Evolutionary conservation across 1,140 invertebrate genomes (phyloP), one percentile per base, ranked within the genome.

Genomic region (Archegozetes longisetosus): DNA sequence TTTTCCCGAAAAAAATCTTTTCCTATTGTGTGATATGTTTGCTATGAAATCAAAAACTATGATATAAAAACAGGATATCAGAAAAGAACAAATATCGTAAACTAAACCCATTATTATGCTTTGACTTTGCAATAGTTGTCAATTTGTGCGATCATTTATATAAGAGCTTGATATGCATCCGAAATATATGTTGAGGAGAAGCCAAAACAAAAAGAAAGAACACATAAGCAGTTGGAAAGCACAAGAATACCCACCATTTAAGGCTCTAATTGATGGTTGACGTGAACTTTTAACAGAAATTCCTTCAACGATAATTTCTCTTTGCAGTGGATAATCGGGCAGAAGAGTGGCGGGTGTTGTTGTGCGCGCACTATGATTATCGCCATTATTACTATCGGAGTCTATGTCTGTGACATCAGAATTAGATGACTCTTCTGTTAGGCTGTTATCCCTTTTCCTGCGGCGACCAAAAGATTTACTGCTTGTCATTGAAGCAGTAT

Each of bases 271-370:
- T 17, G 17, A 40, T 40, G 32, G 32, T 17, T 40, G 6, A 1
- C 52, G 54, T 52, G 48, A 32, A 26, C 57, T 60, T n/a, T 27
- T 53, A 27, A 40, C 13, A 14, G 32, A 40, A 40, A 67, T 57
- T 20, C 68, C 67, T 60, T 69, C 66, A 14, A 71, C 70, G 14
- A 70, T 66, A 2, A 71, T 70, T 40, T 70, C 70, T 48, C 67
- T 62, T 26, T 69, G 69, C 12, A 71, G 62, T 9, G 70, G 68
- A 52, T 68, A 68, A 54, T 69, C 68, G n/a, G 65, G 64, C 22
- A 66, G 61, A 26, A 66, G 65, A 49, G 61, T 68, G 26, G 53
- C 56, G 23, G 52, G 58, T 28, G 26, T 40, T 48, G 49, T 61
- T 20, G 32, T 53, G n/a, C 23, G 55, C 25, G 24, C 58, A 23